Evolutionary conservation across 2,888 invertebrate species (phyloP).

Genomic region (Drosophila recens): DNA sequence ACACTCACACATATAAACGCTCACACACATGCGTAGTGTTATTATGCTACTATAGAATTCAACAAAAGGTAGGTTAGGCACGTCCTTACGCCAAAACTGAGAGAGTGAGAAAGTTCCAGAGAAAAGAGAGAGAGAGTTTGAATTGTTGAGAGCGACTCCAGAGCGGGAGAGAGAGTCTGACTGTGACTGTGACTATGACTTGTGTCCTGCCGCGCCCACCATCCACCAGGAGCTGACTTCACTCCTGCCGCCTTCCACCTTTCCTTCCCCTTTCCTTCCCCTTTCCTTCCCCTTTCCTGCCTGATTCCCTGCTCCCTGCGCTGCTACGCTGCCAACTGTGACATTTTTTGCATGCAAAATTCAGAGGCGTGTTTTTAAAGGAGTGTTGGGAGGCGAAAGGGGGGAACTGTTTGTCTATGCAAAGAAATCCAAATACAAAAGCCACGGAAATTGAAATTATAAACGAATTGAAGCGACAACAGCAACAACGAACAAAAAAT

Average conservation of each 20-base stretch:
- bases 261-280: background rate
- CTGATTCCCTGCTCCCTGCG: background rate
- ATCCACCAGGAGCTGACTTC: slow-evolving; percentile 36
- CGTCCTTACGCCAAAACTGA: slow-evolving; percentile 55
- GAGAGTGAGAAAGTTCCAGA: slow-evolving; percentile 30
- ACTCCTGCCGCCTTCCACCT: slow-evolving; percentile 8
- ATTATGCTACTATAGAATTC: slow-evolving; percentile 72
- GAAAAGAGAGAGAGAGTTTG: slow-evolving; percentile 2
- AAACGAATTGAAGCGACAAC: slow-evolving; percentile 55
- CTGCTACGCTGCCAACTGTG: slow-evolving; percentile 31
- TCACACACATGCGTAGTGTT: slow-evolving; percentile 32
- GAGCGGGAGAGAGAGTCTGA: slow-evolving; percentile 1
- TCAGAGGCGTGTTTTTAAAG: slow-evolving; percentile 64
- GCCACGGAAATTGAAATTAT: slow-evolving; percentile 74
- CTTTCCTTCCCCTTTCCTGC: too few relatives aligned
- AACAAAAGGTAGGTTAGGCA: slow-evolving; percentile 82
- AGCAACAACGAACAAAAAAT: slow-evolving; percentile 45
- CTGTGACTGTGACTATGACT: slow-evolving; percentile 42
- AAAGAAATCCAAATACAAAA: slow-evolving; percentile 50
- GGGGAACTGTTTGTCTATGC: slow-evolving; percentile 47
- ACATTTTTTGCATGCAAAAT: slow-evolving; percentile 58
- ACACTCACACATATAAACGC: slow-evolving; percentile 18
- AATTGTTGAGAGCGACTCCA: slow-evolving; percentile 2
- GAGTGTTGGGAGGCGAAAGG: background rate
- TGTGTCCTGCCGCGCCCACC: slow-evolving; percentile 71